Conservation (phyloP, 2,888 invertebrate species). For the Fragum fragum region DNA sequence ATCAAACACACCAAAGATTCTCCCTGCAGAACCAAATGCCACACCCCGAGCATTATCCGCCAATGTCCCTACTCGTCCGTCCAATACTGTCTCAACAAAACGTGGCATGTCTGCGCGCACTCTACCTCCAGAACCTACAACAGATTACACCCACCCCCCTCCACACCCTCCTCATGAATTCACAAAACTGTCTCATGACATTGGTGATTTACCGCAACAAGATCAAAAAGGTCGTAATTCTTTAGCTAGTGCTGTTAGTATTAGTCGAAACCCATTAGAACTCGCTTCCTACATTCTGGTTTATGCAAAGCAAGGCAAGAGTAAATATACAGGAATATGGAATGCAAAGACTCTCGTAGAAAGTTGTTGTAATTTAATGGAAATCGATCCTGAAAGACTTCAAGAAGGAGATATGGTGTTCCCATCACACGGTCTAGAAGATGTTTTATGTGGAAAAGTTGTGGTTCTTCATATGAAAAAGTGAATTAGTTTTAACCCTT, state of each 20-base stretch:
- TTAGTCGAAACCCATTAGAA: constrained; percentile 59
- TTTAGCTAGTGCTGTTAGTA: constrained; percentile 16
- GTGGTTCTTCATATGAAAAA: constrained; percentile 64
- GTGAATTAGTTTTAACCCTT: constrained; percentile 13
- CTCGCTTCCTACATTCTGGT: constrained; percentile 68
- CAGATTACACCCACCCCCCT: constrained; percentile 22
- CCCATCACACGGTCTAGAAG: constrained; percentile 73
- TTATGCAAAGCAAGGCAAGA: constrained; percentile 80
- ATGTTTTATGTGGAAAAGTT: constrained; percentile 73
- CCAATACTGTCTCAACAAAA: constrained; percentile 26
- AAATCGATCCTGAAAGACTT: constrained; percentile 70
- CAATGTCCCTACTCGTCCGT: constrained; percentile 51
- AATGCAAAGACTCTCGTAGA: constrained; percentile 71
- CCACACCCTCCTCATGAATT: constrained; percentile 35
- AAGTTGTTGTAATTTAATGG: constrained; percentile 76
- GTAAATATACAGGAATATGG: constrained; percentile 76
- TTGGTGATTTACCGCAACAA: constrained; percentile 16
- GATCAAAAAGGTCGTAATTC: constrained; percentile 6
- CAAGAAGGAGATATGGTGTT: constrained; percentile 68
- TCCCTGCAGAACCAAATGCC: constrained; percentile 61
- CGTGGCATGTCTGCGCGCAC: constrained; percentile 57
- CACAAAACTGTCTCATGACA: constrained; percentile 55
- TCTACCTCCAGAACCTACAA: constrained; percentile 52
- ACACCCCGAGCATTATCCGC: constrained; percentile 66
- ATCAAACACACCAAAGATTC: constrained; percentile 52